These are phyloP conservation scores for Pipistrellus nathusii DNA, from an alignment of 2,797 vertebrate species.

Conservation along the genomic window DNA sequence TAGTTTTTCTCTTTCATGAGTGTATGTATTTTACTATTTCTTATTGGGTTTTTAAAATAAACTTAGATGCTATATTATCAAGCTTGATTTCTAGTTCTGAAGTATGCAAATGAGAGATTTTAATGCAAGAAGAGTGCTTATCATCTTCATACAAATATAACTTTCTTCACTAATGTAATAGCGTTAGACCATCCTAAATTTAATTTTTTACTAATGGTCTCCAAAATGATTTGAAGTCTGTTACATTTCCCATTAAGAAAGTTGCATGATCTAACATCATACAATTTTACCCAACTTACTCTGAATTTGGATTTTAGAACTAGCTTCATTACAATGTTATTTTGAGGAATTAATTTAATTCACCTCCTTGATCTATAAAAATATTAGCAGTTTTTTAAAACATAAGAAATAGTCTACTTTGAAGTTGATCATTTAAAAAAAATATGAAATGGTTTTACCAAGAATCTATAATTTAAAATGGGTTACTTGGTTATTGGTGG, in stretches of 20 bases:
- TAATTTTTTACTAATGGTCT: background rate
- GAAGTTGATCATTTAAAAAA: background rate
- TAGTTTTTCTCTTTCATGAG: background rate
- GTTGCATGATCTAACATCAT: background rate
- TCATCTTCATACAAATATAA: background rate
- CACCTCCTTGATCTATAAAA: constrained; percentile 5
- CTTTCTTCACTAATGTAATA: background rate
- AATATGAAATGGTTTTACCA: background rate
- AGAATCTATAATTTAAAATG: background rate
- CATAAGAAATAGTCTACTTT: background rate
- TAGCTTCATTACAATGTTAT: constrained; percentile 22
- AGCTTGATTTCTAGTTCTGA: constrained; percentile 30
- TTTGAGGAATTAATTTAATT: constrained; percentile 37
- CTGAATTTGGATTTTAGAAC: constrained; percentile 25
- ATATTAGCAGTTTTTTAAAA: background rate
- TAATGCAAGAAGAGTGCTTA: background rate
- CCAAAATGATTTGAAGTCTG: background rate
- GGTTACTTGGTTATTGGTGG: background rate
- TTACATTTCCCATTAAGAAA: background rate
- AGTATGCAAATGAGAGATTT: background rate
- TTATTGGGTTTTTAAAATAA: constrained; percentile 39
- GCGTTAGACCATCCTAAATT: background rate
- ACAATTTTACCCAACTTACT: background rate
- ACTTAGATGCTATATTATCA: background rate
- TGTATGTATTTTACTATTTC: constrained; percentile 4